phyloP scores from a whole-genome alignment of 2,113 vertebrate genomes.

The Brachirus orientalis region DNA sequence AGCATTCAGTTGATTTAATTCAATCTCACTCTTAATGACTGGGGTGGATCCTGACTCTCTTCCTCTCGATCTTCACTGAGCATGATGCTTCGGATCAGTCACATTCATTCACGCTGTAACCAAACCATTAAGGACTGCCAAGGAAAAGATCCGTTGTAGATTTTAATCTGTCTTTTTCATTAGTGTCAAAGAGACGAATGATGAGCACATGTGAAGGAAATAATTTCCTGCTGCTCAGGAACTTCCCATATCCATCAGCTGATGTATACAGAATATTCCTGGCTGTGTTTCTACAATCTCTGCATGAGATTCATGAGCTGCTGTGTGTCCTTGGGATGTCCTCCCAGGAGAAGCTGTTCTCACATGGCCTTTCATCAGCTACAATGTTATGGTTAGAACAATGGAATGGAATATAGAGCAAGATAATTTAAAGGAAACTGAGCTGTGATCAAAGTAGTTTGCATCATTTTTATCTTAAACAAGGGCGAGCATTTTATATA shows the following conservation, averaged over 20 bases:
- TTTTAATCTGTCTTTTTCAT: conserved; percentile 11
- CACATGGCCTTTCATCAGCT: background rate
- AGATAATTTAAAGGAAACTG: background rate
- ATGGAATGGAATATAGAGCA: background rate
- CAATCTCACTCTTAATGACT: background rate
- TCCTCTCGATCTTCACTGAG: background rate
- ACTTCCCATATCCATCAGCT: background rate
- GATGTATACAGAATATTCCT: background rate
- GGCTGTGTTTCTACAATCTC: background rate
- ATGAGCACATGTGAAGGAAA: background rate
- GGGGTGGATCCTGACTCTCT: background rate
- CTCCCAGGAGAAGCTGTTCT: conserved; percentile 2
- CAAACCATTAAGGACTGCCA: too few relatives aligned
- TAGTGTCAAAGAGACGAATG: background rate
- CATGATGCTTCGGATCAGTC: background rate
- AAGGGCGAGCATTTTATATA: too few relatives aligned
- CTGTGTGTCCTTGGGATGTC: conserved; percentile 14
- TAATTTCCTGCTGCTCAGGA: background rate
- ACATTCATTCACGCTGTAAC: background rate
- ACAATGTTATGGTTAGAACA: background rate
- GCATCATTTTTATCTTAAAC: background rate
- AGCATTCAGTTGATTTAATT: too few relatives aligned
- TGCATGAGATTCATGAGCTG: conserved; percentile 10
- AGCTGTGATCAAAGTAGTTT: background rate
- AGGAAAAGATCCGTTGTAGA: background rate